Evolutionary conservation across 1,140 invertebrate genomes (phyloP).

Genomic region (Rhagoletis zephyria): DNA sequence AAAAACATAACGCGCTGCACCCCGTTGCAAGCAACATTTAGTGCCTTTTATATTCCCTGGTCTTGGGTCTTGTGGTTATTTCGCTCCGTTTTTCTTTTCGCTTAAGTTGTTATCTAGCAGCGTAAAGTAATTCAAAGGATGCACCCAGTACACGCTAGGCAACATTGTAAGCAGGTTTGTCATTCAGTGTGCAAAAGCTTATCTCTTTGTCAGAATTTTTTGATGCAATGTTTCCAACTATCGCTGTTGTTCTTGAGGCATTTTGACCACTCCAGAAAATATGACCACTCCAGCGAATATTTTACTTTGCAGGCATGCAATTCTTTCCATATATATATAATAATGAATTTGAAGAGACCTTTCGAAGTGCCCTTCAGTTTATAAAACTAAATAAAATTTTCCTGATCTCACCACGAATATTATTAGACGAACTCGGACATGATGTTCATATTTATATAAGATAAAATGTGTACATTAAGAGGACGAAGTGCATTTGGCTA

Average conservation of each 20-base stretch:
- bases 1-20: neutral
- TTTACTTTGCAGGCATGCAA: no score
- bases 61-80: slow-evolving; percentile 26
- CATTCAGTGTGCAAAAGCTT: neutral
- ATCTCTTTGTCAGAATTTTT: slow-evolving; percentile 10
- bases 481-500: no score
- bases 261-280: neutral
- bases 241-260: neutral
- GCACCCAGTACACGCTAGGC: neutral
- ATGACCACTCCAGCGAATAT: no score
- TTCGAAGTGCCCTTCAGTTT: no score
- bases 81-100: neutral
- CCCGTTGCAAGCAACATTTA: slow-evolving; percentile 14
- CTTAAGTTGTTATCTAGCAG: neutral
- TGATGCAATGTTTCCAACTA: slow-evolving; percentile 3
- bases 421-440: no score
- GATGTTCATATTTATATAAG: no score
- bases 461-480: no score
- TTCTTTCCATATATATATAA: no score
- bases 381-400: no score
- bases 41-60: neutral
- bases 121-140: neutral
- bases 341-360: no score
- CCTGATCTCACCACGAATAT: no score
- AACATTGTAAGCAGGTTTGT: neutral